phyloP scores from a whole-genome alignment of 2,113 vertebrate species.

The Neodontobutis hainanensis region DNA sequence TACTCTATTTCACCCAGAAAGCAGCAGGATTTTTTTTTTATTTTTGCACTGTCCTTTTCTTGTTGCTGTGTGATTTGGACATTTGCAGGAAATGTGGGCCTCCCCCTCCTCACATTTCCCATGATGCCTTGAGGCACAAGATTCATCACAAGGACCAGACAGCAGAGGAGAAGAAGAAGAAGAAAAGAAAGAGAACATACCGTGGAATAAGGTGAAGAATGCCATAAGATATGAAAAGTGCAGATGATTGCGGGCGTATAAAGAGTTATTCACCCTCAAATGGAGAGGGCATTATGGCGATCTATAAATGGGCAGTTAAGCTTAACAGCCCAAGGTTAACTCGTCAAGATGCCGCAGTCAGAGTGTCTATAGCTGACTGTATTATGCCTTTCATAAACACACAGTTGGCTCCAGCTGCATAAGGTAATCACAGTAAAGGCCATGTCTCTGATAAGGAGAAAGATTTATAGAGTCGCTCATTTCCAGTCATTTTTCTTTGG shows the following conservation, averaged over 20 bases:
- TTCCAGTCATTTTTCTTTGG: neutral
- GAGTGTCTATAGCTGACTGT: slow-evolving; percentile 41
- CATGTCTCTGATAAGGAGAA: neutral
- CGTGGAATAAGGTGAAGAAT: slow-evolving; percentile 24
- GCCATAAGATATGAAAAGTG: slow-evolving; percentile 38
- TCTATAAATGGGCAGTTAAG: slow-evolving; percentile 78
- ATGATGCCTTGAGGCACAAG: slow-evolving; percentile 53
- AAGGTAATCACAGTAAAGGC: neutral
- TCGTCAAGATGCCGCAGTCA: slow-evolving; percentile 48
- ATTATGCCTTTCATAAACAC: slow-evolving; percentile 37
- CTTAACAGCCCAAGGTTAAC: slow-evolving; percentile 82
- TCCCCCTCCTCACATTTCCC: slow-evolving; percentile 9
- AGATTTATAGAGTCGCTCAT: neutral
- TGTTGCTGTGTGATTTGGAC: slow-evolving; percentile 42
- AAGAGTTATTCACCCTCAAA: slow-evolving; percentile 82
- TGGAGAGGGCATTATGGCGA: slow-evolving; percentile 70
- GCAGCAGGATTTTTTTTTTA: slow-evolving; percentile 27
- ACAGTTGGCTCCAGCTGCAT: slow-evolving; percentile 27
- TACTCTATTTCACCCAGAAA: slow-evolving; percentile 72
- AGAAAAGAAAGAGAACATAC: slow-evolving; percentile 21
- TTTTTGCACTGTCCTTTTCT: slow-evolving; percentile 14
- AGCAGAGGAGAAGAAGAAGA: slow-evolving; percentile 48
- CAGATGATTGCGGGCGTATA: slow-evolving; percentile 65
- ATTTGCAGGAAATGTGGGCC: slow-evolving; percentile 49
- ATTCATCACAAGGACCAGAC: slow-evolving; percentile 63